These are phyloP conservation scores for Zootoca vivipara DNA, from an alignment of 2,113 vertebrate species.

Conservation along the genomic window DNA sequence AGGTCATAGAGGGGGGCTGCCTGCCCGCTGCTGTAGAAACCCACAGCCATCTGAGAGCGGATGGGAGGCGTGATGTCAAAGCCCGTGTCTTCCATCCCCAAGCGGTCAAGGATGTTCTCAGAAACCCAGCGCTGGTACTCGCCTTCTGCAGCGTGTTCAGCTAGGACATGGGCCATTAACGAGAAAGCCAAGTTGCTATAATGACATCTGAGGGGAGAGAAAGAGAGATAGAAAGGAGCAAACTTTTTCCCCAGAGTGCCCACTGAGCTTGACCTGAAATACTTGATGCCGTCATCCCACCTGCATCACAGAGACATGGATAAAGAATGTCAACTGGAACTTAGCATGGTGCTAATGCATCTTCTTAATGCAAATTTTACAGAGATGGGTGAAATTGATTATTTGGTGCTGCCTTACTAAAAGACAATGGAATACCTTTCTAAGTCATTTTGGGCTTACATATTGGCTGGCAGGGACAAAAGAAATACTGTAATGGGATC, in stretches of 20 bases:
- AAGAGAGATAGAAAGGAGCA: neutral
- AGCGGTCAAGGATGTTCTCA: slow-evolving; percentile 81
- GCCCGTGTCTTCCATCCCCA: slow-evolving; percentile 89
- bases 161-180: slow-evolving; percentile 85
- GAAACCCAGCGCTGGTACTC: slow-evolving; percentile 89
- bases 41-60: slow-evolving; percentile 81
- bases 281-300: neutral
- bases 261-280: neutral
- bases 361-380: too few species aligned
- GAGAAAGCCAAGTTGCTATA: slow-evolving; percentile 95
- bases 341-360: too few species aligned
- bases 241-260: neutral
- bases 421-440: too few species aligned
- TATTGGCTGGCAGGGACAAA: too few species aligned
- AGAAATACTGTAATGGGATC: too few species aligned
- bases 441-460: too few species aligned
- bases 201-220: slow-evolving; percentile 81
- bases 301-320: neutral
- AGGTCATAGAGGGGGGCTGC: slow-evolving; percentile 87
- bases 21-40: slow-evolving; percentile 83
- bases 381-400: too few species aligned
- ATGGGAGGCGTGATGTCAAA: slow-evolving; percentile 80
- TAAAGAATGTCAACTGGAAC: too few species aligned
- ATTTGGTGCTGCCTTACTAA: too few species aligned
- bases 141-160: slow-evolving; percentile 71